Evolutionary conservation across 1,140 invertebrate genomes (phyloP).

Genomic region (Zaprionus gabonicus): DNA sequence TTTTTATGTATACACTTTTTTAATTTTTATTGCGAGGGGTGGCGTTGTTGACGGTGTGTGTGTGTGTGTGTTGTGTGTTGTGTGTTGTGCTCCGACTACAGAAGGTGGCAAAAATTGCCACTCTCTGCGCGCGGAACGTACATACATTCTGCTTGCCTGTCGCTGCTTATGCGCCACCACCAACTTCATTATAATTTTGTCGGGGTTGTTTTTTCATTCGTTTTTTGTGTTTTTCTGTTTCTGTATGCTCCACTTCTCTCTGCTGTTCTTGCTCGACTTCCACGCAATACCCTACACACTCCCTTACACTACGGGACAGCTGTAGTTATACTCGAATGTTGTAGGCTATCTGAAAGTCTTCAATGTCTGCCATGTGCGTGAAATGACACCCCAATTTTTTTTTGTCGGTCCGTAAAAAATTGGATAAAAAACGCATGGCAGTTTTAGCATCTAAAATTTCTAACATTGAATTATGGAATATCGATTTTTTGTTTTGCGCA

Average conservation of each 20-base stretch:
- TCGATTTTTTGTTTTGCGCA: conserved; percentile 74
- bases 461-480: conserved; percentile 81
- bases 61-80: conserved; percentile 1
- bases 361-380: conserved; percentile 8
- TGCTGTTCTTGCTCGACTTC: background rate
- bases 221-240: conserved; percentile 42
- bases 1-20: background rate
- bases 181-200: conserved; percentile 82
- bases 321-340: background rate
- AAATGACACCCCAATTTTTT: conserved; percentile 72
- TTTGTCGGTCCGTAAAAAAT: conserved; percentile 72
- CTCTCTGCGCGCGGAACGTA: conserved; percentile 25
- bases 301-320: background rate
- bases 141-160: conserved; percentile 39
- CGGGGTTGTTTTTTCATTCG: conserved; percentile 78
- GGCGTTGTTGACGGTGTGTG: too few relatives aligned
- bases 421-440: conserved; percentile 79
- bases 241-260: conserved; percentile 16
- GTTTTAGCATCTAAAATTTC: conserved; percentile 81
- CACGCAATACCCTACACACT: conserved; percentile 48
- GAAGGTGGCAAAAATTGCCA: conserved; percentile 61
- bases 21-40: background rate
- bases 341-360: conserved; percentile 37
- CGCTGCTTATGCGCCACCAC: conserved; percentile 67
- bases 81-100: conserved; percentile 40